Conservation (phyloP, 2,888 invertebrate genomes). For the Nemotelus nigrinus region DNA sequence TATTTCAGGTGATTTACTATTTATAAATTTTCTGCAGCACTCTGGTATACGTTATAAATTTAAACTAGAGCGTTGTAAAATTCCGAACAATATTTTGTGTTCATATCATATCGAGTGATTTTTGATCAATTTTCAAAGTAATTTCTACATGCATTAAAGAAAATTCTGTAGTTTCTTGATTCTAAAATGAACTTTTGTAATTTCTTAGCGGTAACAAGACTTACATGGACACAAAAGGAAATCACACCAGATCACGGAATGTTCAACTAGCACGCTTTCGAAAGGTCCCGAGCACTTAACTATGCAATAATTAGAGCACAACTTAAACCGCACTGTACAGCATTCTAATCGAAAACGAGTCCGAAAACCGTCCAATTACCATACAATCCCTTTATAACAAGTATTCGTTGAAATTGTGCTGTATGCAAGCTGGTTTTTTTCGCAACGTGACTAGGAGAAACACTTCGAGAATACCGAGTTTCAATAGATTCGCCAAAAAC, state of each 20-base stretch:
- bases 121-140: too few relatives aligned
- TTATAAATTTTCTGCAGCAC: constrained; percentile 16
- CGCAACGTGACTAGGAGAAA: neutral
- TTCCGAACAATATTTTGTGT: too few relatives aligned
- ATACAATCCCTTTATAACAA: constrained; percentile 31
- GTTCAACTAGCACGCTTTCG: neutral
- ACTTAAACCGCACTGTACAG: neutral
- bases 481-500: constrained; percentile 37
- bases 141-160: too few relatives aligned
- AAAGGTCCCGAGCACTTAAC: neutral
- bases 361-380: constrained; percentile 16
- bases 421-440: neutral
- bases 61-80: too few relatives aligned
- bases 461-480: neutral
- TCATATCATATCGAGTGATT: too few relatives aligned
- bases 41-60: too few relatives aligned
- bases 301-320: constrained; percentile 21
- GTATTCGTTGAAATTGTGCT: constrained; percentile 17
- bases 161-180: neutral
- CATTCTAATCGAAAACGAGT: constrained; percentile 10
- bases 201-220: too few relatives aligned
- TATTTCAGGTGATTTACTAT: constrained; percentile 40
- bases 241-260: neutral
- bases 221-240: too few relatives aligned
- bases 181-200: too few relatives aligned